phyloP scores from a whole-genome alignment of 1,140 invertebrate genomes.

The Hestina assimilis region DNA sequence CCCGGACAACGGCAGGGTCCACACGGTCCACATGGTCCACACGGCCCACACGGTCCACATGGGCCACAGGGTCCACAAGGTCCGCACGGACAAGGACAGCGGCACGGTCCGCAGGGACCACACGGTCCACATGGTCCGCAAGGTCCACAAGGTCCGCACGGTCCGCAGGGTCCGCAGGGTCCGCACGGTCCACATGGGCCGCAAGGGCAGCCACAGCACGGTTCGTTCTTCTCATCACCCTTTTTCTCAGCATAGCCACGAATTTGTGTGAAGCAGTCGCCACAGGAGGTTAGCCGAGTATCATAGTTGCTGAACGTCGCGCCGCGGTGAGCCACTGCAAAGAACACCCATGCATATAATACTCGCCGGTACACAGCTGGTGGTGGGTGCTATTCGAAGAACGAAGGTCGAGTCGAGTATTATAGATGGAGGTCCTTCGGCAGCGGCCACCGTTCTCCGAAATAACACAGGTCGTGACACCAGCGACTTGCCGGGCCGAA shows the following conservation, averaged over 20 bases:
- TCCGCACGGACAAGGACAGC: constrained; percentile 12
- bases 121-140: constrained; percentile 1
- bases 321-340: constrained; percentile 46
- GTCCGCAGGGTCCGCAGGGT: constrained; percentile 1
- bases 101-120: constrained; percentile 9
- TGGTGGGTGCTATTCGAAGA: constrained; percentile 60
- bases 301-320: constrained; percentile 21
- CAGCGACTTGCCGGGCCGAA: constrained; percentile 25
- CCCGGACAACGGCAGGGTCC: constrained; percentile 11
- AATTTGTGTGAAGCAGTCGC: constrained; percentile 54
- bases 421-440: constrained; percentile 62
- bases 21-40: constrained; percentile 18
- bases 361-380: constrained; percentile 45
- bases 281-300: constrained; percentile 27
- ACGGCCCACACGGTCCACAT: constrained; percentile 10
- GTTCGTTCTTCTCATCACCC: constrained; percentile 24
- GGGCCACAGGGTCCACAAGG: constrained; percentile 1
- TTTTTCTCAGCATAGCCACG: constrained; percentile 35
- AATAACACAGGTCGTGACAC: constrained; percentile 53
- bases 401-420: constrained; percentile 55
- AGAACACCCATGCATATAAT: constrained; percentile 65
- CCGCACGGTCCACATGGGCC: not conserved
- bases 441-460: constrained; percentile 62
- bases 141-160: not conserved
- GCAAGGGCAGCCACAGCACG: constrained; percentile 34